Evolutionary conservation across 2,888 invertebrate genomes (phyloP), one percentile per base, ranked within the genome.

Genomic region (Lasioglossum villosulum): DNA sequence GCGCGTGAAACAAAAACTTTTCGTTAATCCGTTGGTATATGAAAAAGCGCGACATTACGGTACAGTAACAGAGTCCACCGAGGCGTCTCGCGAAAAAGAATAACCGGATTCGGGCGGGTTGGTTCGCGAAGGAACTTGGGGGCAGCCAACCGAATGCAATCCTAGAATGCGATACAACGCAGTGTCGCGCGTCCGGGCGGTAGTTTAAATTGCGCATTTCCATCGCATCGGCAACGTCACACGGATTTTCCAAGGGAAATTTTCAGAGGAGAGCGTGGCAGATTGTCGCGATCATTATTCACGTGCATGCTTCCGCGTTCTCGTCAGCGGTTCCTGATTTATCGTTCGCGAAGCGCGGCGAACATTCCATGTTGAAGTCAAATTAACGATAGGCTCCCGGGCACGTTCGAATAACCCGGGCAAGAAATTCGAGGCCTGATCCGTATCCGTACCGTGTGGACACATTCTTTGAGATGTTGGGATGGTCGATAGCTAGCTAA

Each of bases 231-330:
- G 19, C 68, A 73, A 83, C 73, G 66, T 59, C 59, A 39, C 76
- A 56, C 68, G 68, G 83, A 72, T 83, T 76, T 76, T 77, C 63
- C 78, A 75, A 42, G 45, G 66, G 75, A 75, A 79, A 76, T 75
- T 79, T 76, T 83, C 59, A 42, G n/a, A 37, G 27, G 73, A 76
- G 73, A 76, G 37, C 56, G 45, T 72, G 83, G 37, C 70, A 42
- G n/a, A 75, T 71, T 56, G 39, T 56, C 73, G 56, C n/a, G 66
- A 79, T 79, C 68, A 68, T 85, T 78, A 84, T 76, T 83, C 83
- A 83, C 27, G 75, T 70, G 42, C 52, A n/a, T 30, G 52, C 19
- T 16, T 48, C 77, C 19, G 48, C 66, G 70, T 77, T 34, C 37
- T 45, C 66, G 77, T 52, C 27, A 45, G 48, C 70, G 16, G 70